Conservation (phyloP, 2,113 vertebrate genomes). For the Tyrannus savana region DNA sequence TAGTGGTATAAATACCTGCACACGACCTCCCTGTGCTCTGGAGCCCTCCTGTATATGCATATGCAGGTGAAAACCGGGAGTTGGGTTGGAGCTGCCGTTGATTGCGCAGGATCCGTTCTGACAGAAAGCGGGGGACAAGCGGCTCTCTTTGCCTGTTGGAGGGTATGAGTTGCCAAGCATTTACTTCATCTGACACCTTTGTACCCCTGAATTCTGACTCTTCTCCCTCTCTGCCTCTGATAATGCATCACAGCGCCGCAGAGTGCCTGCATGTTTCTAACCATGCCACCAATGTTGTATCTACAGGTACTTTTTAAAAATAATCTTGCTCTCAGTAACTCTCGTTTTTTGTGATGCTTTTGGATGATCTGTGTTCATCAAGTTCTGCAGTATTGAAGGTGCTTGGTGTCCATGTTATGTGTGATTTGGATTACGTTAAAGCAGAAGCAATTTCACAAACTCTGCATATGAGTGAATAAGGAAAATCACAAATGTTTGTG, state of each 20-base stretch:
- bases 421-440: neutral
- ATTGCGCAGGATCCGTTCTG: neutral
- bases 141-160: constrained; percentile 37
- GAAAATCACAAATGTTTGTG: neutral
- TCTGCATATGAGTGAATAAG: neutral
- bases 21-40: constrained; percentile 75
- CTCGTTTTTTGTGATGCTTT: neutral
- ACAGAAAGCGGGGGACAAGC: neutral
- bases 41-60: constrained; percentile 73
- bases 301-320: constrained; percentile 85
- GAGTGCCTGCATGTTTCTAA: constrained; percentile 90
- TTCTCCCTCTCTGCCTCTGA: constrained; percentile 85
- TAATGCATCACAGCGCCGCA: constrained; percentile 90
- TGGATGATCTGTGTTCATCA: accelerated
- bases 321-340: constrained; percentile 3
- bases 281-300: constrained; percentile 89
- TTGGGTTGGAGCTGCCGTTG: neutral
- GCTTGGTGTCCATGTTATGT: neutral
- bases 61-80: constrained; percentile 66
- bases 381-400: neutral
- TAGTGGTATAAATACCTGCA: constrained; percentile 93
- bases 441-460: neutral
- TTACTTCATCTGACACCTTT: constrained; percentile 86
- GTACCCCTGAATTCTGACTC: constrained; percentile 84
- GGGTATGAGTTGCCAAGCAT: constrained; percentile 92